Conservation (phyloP, 2,797 vertebrate species). For the Nasua narica region DNA sequence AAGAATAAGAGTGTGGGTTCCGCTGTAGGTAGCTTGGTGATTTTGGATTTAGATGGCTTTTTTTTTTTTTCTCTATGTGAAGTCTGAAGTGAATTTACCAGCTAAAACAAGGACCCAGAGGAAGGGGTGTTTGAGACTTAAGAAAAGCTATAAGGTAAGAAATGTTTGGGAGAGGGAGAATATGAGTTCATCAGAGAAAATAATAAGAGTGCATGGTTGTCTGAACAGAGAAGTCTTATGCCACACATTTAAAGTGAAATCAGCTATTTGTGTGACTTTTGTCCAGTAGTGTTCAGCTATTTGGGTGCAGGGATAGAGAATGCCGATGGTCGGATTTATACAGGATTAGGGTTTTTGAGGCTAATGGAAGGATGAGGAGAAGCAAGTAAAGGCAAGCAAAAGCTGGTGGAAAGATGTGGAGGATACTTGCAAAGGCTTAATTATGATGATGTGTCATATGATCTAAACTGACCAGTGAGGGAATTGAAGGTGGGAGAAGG, state of each 20-base stretch:
- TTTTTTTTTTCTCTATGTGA: conserved; percentile 19
- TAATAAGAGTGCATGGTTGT: background rate
- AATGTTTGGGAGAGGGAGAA: background rate
- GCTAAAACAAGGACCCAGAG: background rate
- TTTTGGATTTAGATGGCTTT: conserved; percentile 1
- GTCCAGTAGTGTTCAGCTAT: background rate
- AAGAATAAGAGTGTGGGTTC: background rate
- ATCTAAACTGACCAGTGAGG: background rate
- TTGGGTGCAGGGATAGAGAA: background rate
- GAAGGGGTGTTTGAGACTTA: background rate
- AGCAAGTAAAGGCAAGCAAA: background rate
- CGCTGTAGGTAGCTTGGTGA: background rate
- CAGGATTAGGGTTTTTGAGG: background rate
- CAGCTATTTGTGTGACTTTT: background rate
- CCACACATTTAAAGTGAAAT: background rate
- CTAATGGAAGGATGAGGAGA: too few relatives aligned
- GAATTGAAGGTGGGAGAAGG: background rate
- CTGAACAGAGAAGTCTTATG: background rate
- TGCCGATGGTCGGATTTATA: background rate
- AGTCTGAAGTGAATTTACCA: background rate
- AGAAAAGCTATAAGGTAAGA: background rate
- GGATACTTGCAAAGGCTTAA: background rate
- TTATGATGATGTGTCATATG: background rate
- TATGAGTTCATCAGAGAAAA: background rate
- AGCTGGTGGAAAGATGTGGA: background rate